A percentile compares a stretch with the other conserved stretches of the same genome.
Evolutionary conservation across 1,140 invertebrate genomes (phyloP).

Genomic region (Lordiphosa stackelbergi): DNA sequence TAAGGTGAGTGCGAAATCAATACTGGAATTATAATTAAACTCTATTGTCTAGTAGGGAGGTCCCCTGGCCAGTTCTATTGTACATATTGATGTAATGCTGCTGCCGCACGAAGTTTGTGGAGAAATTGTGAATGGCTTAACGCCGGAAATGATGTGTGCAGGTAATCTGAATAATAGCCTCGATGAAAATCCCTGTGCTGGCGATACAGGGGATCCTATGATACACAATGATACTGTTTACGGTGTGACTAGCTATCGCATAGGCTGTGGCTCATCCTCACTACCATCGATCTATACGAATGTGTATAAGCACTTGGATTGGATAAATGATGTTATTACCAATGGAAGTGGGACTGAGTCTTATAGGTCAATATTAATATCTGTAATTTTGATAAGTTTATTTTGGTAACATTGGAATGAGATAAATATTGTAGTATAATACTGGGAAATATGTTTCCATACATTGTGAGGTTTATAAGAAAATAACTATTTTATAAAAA

Average conservation of each 20-base stretch:
- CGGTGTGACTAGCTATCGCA: constrained; percentile 36
- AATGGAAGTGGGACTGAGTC: background rate
- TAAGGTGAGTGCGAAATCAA: constrained; percentile 5
- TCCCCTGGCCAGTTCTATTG: constrained; percentile 19
- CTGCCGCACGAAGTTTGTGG: constrained; percentile 12
- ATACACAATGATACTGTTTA: constrained; percentile 31
- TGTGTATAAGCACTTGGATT: constrained; percentile 33
- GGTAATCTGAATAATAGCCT: constrained; percentile 19
- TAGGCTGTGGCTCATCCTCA: constrained; percentile 36
- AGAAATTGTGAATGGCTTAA: constrained; percentile 10
- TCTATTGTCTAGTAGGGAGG: constrained; percentile 23
- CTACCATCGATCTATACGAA: constrained; percentile 44
- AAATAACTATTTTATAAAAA: too few relatives aligned
- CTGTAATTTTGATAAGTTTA: too few relatives aligned
- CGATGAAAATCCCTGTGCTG: constrained; percentile 45
- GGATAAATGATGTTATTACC: constrained; percentile 23
- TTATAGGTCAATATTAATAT: too few relatives aligned
- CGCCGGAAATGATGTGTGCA: constrained; percentile 51
- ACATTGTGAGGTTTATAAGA: too few relatives aligned
- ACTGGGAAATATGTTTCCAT: too few relatives aligned
- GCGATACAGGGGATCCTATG: constrained; percentile 40
- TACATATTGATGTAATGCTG: constrained; percentile 36
- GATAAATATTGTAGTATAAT: too few relatives aligned
- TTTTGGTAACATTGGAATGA: too few relatives aligned
- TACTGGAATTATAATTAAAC: background rate